Base-by-base conservation (phyloP, 2,113 vertebrate genomes). In the Conger conger region DNA sequence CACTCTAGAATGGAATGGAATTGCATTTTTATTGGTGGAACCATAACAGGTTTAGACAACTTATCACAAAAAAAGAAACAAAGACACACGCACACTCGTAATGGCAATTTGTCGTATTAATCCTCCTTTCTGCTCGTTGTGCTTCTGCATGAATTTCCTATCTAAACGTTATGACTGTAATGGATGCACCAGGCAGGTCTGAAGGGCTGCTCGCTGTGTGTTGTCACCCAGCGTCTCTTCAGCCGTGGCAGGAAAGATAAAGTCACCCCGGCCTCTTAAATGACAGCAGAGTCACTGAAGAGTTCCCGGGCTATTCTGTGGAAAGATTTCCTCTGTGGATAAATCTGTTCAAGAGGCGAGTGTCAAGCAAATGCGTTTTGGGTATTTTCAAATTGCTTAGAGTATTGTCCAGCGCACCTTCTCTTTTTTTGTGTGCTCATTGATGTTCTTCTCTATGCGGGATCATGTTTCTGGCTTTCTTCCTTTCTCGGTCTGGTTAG, bases 281-380 rank as follows among this genome's bases (percentile, higher is more conserved):
- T 93, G 92, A 93, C 91, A 93, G 90, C 88, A 89, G 87, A 89
- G 84, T 88, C 80, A 86, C 88, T 92, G 92, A 91, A 42, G 9
- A 63, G 63, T 40, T 83, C 13, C 11, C 30, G 37, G 79, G 37
- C 82, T 76, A 45, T 77, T 82, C 45, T 37, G 50, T 38, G 30
- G 68, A 63, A 38, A 82, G 42, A 50, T 73, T 36, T 42, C 23
- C 60, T 81, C 82, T 84, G 73, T 33, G 4, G 45, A 84, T 84
- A 82, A 84, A 79, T 76, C 37, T 60, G 45, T 50, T n/a, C 81
- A 82, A 85, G 63, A 83, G 83, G 83, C 84, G 77, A n/a, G 78
- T 45, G 84, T 84, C 87, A 84, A 84, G 53, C 60, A 68, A 86
- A 84, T 86, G 79, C 54, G n/a, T 30, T 73, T 73, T 73, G 68